Percentiles rank a stretch among this genome's conserved stretches.
Evolutionary conservation across 2,888 invertebrate species (phyloP).

Genomic region (Drepanosiphum platanoidis): DNA sequence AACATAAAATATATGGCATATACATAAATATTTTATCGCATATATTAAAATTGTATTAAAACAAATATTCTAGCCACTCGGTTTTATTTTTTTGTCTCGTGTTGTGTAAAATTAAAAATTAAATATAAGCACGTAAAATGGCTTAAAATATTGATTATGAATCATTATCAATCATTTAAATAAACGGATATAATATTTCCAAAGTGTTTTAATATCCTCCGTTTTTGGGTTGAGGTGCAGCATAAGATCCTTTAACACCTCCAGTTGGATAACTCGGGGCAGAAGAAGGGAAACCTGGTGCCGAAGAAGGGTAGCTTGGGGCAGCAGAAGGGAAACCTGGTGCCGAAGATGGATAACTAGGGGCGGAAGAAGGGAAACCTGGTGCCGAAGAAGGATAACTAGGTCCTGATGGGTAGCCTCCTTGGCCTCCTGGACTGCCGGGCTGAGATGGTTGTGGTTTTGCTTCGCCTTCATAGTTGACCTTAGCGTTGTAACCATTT

Average conservation of each 20-base stretch:
- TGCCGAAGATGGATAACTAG: constrained; percentile 2
- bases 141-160: background rate
- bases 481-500: constrained; percentile 65
- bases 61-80: background rate
- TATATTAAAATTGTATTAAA: background rate
- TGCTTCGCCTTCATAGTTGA: constrained; percentile 65
- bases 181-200: background rate
- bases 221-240: constrained; percentile 46
- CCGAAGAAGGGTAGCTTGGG: background rate
- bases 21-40: background rate
- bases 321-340: constrained; percentile 16
- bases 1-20: background rate
- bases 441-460: constrained; percentile 60
- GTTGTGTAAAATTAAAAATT: background rate
- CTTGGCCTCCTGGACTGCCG: constrained; percentile 62
- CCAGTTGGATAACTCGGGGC: constrained; percentile 9
- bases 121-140: background rate
- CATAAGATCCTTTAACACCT: constrained; percentile 38
- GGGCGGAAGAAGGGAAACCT: background rate
- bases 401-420: background rate
- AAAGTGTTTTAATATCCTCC: constrained; percentile 23
- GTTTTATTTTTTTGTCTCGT: background rate
- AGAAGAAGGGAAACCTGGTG: background rate
- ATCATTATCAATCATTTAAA: constrained; percentile 11
- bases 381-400: constrained; percentile 1